Conservation (phyloP, 37 sponge, comb jelly and placozoan species). For the Hormiphora californensis region DNA sequence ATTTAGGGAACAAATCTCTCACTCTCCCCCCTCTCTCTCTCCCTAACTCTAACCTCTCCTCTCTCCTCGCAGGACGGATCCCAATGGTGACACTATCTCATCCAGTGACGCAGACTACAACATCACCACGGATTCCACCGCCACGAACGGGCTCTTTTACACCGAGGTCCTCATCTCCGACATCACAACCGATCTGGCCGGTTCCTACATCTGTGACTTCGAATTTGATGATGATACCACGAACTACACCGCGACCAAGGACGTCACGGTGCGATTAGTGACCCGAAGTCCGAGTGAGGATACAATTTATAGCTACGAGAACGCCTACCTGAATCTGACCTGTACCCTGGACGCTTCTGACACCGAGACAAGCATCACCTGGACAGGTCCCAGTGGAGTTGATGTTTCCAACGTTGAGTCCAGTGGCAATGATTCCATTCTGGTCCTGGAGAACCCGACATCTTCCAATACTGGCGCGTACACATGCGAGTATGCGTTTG, state of each 20-base stretch:
- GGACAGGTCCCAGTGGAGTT: neutral
- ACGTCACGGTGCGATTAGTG: neutral
- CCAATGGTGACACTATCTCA: neutral
- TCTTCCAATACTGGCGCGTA: neutral
- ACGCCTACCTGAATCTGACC: neutral
- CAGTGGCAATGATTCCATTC: neutral
- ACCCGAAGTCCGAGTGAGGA: neutral
- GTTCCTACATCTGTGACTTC: neutral
- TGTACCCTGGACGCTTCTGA: neutral
- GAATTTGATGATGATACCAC: neutral
- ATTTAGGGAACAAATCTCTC: too few relatives aligned
- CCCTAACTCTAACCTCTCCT: too few relatives aligned
- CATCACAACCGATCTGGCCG: neutral
- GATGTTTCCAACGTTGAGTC: neutral
- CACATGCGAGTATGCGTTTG: neutral
- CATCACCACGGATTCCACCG: neutral
- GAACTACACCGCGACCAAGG: neutral
- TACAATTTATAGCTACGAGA: neutral
- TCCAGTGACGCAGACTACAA: neutral
- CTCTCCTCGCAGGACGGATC: too few relatives aligned
- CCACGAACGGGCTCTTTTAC: neutral
- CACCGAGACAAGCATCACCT: neutral
- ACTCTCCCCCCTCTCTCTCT: too few relatives aligned
- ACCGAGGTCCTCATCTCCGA: neutral
- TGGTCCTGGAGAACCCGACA: neutral